phyloP scores from a whole-genome alignment of 2,888 invertebrate species.

The Protonemura montana region DNA sequence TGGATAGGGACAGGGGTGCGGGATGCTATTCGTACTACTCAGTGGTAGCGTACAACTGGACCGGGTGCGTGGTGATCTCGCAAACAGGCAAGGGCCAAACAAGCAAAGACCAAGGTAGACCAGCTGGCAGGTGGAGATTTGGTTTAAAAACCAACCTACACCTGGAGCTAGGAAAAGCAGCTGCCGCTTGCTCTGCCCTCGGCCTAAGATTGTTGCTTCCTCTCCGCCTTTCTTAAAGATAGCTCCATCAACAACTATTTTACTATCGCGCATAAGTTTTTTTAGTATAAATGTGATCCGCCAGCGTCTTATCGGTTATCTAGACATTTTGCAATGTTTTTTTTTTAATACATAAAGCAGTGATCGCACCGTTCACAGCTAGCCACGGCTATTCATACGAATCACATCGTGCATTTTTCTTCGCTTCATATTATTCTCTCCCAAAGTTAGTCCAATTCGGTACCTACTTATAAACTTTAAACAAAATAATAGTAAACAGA shows the following conservation, averaged over 20 bases:
- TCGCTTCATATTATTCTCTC: background rate
- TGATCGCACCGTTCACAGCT: background rate
- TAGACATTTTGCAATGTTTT: background rate
- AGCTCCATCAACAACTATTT: background rate
- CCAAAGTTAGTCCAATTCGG: background rate
- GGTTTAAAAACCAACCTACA: background rate
- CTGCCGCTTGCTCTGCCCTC: background rate
- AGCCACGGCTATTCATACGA: background rate
- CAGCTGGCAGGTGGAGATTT: constrained; percentile 16
- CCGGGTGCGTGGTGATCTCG: background rate
- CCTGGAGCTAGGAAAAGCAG: constrained; percentile 10
- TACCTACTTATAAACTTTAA: background rate
- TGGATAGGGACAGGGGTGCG: background rate
- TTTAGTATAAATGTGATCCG: background rate
- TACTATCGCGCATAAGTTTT: background rate
- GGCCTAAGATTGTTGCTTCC: background rate
- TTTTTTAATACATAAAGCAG: background rate
- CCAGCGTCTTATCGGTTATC: background rate
- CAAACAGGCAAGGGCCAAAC: background rate
- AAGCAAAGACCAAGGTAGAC: constrained; percentile 2
- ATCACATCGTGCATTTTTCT: background rate
- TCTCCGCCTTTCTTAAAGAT: background rate
- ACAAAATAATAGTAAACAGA: no score
- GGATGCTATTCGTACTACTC: background rate
- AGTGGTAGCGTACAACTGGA: background rate